These are phyloP conservation scores for Neodiprion virginianus DNA, from an alignment of 1,140 invertebrate species.

Conservation along the genomic window DNA sequence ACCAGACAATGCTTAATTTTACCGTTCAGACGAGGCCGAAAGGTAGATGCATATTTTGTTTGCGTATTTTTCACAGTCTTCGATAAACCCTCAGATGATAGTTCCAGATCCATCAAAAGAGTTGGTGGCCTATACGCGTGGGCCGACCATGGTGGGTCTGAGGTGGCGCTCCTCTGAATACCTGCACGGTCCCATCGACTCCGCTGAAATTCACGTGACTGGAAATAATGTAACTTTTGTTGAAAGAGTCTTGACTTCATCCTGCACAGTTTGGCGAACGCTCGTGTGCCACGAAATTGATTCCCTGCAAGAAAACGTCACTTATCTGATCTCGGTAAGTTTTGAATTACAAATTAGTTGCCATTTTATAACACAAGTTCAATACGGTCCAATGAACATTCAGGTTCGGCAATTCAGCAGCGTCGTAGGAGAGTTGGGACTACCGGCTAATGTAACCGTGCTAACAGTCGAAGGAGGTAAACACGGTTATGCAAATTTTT, in stretches of 20 bases:
- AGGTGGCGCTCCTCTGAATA: conserved; percentile 7
- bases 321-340: conserved; percentile 9
- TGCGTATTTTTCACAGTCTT: too few species aligned
- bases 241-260: neutral
- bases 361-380: neutral
- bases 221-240: neutral
- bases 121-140: conserved; percentile 7
- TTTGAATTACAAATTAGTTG: neutral
- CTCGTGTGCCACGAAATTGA: conserved; percentile 9
- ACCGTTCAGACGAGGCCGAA: conserved; percentile 3
- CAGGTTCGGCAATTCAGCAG: conserved; percentile 13
- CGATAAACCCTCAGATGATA: neutral
- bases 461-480: conserved; percentile 9
- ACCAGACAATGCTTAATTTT: neutral
- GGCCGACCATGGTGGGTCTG: neutral
- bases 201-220: neutral
- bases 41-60: neutral
- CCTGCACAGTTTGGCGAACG: conserved; percentile 1
- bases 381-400: neutral
- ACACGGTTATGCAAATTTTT: neutral
- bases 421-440: conserved; percentile 8
- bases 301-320: neutral
- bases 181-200: conserved; percentile 16
- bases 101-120: conserved; percentile 16
- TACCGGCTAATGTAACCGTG: neutral